A percentile compares a stretch with the other conserved stretches of the same genome.
These are phyloP conservation scores for Paralichthys olivaceus DNA, from an alignment of 2,113 vertebrate genomes.

Conservation along the genomic window DNA sequence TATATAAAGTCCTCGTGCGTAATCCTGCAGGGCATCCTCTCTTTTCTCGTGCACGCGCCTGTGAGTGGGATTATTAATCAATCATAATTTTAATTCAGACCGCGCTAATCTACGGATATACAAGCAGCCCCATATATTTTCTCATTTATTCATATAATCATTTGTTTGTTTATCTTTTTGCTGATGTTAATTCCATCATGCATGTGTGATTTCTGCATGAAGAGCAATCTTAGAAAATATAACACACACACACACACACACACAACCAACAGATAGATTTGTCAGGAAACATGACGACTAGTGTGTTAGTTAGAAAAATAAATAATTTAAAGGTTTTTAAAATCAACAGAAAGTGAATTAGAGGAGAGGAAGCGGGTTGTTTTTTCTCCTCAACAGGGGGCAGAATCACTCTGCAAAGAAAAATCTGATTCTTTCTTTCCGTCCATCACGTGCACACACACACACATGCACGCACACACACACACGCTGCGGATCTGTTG, in stretches of 20 bases:
- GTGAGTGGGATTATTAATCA: conserved; percentile 45
- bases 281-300: background rate
- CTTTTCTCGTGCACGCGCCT: background rate
- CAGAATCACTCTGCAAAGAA: conserved; percentile 65
- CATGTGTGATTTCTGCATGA: background rate
- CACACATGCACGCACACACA: background rate
- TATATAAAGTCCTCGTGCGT: conserved; percentile 44
- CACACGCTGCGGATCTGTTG: conserved; percentile 11
- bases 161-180: background rate
- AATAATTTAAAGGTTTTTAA: conserved; percentile 3
- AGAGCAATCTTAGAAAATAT: background rate
- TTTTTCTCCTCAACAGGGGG: conserved; percentile 71
- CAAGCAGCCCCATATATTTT: no score
- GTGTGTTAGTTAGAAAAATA: conserved; percentile 6
- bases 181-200: background rate
- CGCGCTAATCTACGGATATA: background rate
- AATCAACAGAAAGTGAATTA: background rate
- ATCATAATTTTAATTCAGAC: conserved; percentile 24
- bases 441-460: background rate
- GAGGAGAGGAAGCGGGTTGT: background rate
- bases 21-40: conserved; percentile 65
- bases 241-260: background rate
- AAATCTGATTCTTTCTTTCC: background rate
- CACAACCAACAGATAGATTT: background rate
- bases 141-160: background rate